These are phyloP conservation scores for Knipowitschia caucasica DNA, from an alignment of 2,797 vertebrate species.

Conservation along the genomic window DNA sequence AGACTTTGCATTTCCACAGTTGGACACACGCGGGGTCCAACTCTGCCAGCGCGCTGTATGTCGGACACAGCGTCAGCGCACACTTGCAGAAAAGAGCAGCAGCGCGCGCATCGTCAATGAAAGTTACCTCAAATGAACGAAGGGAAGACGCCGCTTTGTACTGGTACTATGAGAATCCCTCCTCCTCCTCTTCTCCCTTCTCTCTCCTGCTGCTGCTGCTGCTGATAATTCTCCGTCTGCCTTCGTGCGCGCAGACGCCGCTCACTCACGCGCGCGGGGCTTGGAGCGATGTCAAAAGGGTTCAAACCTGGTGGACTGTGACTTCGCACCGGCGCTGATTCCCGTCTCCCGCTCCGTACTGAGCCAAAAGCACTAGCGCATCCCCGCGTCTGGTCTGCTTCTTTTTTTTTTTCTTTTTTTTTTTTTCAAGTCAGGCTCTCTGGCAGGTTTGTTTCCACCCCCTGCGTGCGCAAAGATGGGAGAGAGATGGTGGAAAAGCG, in stretches of 20 bases:
- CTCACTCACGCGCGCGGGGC: slow-evolving; percentile 61
- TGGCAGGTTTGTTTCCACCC: slow-evolving; percentile 54
- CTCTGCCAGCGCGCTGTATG: slow-evolving; percentile 45
- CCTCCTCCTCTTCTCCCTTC: slow-evolving; percentile 46
- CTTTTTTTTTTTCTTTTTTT: slow-evolving; percentile 38
- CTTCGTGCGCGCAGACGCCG: slow-evolving; percentile 47
- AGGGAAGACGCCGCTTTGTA: slow-evolving; percentile 61
- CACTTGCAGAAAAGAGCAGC: slow-evolving; percentile 12
- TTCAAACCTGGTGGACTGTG: slow-evolving; percentile 70
- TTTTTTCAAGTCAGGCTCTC: slow-evolving; percentile 69
- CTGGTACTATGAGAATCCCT: slow-evolving; percentile 58
- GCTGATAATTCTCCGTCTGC: slow-evolving; percentile 8
- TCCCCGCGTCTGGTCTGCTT: slow-evolving; percentile 30
- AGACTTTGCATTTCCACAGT: slow-evolving; percentile 58
- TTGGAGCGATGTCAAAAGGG: slow-evolving; percentile 70
- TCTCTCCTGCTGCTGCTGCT: slow-evolving; percentile 3
- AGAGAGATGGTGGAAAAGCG: slow-evolving; percentile 71
- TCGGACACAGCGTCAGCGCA: slow-evolving; percentile 19
- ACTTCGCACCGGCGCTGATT: slow-evolving; percentile 70
- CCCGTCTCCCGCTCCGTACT: slow-evolving; percentile 65
- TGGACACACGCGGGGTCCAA: slow-evolving; percentile 53
- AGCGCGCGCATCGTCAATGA: slow-evolving; percentile 13
- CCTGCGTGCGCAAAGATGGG: slow-evolving; percentile 52
- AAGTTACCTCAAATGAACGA: slow-evolving; percentile 70
- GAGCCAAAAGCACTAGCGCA: slow-evolving; percentile 49